Evolutionary conservation across 2,888 invertebrate genomes (phyloP).

Genomic region (Digitonthophagus gazella): DNA sequence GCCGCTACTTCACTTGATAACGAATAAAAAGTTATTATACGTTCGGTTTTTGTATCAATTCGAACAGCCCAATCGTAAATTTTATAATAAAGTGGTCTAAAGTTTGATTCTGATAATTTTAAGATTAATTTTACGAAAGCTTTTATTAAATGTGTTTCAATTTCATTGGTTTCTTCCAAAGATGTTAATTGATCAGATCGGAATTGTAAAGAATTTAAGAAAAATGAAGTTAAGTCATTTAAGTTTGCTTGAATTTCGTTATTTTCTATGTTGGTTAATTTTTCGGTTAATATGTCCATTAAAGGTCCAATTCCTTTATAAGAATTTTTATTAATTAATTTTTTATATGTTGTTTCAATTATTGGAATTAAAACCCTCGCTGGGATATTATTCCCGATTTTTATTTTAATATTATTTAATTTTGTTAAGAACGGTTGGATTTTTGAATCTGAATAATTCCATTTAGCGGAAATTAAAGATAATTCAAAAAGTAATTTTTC

Average conservation of each 20-base stretch:
- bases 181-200: constrained; percentile 55
- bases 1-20: constrained; percentile 76
- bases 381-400: constrained; percentile 67
- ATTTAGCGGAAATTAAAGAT: constrained; percentile 58
- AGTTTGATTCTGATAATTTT: constrained; percentile 85
- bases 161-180: constrained; percentile 54
- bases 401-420: constrained; percentile 62
- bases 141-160: constrained; percentile 74
- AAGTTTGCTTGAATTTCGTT: constrained; percentile 65
- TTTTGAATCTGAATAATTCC: constrained; percentile 55
- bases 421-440: constrained; percentile 58
- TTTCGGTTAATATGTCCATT: constrained; percentile 74
- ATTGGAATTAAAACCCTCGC: constrained; percentile 75
- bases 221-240: constrained; percentile 70
- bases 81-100: constrained; percentile 84
- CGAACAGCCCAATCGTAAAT: constrained; percentile 85
- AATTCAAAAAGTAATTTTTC: constrained; percentile 67
- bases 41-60: constrained; percentile 59
- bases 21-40: constrained; percentile 81
- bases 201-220: constrained; percentile 69
- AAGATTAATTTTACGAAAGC: constrained; percentile 78
- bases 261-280: constrained; percentile 62
- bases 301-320: constrained; percentile 66
- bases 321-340: constrained; percentile 59
- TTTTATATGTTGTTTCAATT: constrained; percentile 63